Evolutionary conservation across 1,140 invertebrate species (phyloP).

Genomic region (Hyles euphorbiae): DNA sequence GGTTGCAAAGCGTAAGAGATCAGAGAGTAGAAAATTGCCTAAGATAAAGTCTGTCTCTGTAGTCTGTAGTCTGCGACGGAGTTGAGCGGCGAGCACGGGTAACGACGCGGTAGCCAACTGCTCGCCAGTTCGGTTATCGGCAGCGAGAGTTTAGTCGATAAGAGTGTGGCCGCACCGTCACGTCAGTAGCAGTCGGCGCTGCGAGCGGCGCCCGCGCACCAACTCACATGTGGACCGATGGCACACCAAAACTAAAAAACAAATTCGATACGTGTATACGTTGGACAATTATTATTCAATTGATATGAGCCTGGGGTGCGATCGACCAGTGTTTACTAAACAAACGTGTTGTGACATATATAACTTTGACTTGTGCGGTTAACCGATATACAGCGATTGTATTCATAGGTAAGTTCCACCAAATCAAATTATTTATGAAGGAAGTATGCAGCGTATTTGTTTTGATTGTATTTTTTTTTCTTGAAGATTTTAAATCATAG

Average conservation of each 20-base stretch:
- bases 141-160: slow-evolving; percentile 53
- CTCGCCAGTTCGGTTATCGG: slow-evolving; percentile 4
- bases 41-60: no score
- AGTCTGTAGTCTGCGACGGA: no score
- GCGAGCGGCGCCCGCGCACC: slow-evolving; percentile 46
- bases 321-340: slow-evolving; percentile 56
- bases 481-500: no score
- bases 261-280: slow-evolving; percentile 32
- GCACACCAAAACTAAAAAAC: slow-evolving; percentile 20
- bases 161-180: slow-evolving; percentile 44
- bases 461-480: no score
- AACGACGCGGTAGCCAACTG: no score
- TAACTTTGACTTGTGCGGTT: slow-evolving; percentile 41
- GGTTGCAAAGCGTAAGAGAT: no score
- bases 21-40: no score
- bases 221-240: slow-evolving; percentile 21
- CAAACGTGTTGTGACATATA: slow-evolving; percentile 49
- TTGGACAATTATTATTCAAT: slow-evolving; percentile 54
- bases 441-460: no score
- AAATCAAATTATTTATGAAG: not conserved
- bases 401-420: slow-evolving; percentile 10
- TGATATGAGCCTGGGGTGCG: slow-evolving; percentile 44
- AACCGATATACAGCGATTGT: slow-evolving; percentile 4
- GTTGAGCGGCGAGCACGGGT: no score
- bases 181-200: slow-evolving; percentile 49